Percentiles rank a stretch among this genome's conserved stretches.
These are phyloP conservation scores for Paragorgia papillata DNA, from an alignment of 92 coral and sea anemone species.

Conservation along the genomic window DNA sequence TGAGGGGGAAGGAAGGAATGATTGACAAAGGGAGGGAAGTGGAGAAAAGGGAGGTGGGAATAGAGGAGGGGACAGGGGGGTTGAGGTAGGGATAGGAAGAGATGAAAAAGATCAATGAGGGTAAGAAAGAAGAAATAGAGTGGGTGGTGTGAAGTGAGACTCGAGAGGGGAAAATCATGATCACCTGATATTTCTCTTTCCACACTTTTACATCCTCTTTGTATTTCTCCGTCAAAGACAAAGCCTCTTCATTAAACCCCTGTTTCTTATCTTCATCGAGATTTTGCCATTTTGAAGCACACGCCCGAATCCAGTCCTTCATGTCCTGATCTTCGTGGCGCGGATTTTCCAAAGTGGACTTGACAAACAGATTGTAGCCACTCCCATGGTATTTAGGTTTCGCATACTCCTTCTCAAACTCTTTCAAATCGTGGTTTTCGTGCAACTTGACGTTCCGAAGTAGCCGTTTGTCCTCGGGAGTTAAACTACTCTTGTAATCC, in stretches of 20 bases:
- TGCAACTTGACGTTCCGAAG: constrained; percentile 30
- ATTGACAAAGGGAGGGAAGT: too few relatives aligned
- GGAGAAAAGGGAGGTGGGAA: neutral
- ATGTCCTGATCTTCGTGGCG: constrained; percentile 39
- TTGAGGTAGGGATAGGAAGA: neutral
- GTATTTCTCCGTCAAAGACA: constrained; percentile 59
- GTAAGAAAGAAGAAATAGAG: too few relatives aligned
- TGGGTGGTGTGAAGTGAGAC: neutral
- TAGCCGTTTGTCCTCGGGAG: constrained; percentile 54
- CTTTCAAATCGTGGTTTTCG: constrained; percentile 44
- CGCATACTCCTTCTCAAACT: constrained; percentile 56
- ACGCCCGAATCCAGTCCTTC: constrained; percentile 54
- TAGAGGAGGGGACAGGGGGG: neutral
- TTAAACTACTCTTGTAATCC: constrained; percentile 50
- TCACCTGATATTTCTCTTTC: constrained; percentile 60
- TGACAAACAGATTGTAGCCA: constrained; percentile 60
- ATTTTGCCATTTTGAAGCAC: constrained; percentile 60
- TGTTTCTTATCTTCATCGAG: constrained; percentile 58
- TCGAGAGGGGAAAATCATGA: neutral
- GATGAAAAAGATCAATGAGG: neutral
- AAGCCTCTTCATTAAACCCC: constrained; percentile 49
- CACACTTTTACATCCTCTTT: constrained; percentile 67
- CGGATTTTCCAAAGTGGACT: constrained; percentile 51
- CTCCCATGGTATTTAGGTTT: constrained; percentile 67
- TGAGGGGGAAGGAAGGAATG: neutral